Base-by-base conservation (phyloP, 2,797 vertebrate genomes). In the Trichosurus vulpecula region DNA sequence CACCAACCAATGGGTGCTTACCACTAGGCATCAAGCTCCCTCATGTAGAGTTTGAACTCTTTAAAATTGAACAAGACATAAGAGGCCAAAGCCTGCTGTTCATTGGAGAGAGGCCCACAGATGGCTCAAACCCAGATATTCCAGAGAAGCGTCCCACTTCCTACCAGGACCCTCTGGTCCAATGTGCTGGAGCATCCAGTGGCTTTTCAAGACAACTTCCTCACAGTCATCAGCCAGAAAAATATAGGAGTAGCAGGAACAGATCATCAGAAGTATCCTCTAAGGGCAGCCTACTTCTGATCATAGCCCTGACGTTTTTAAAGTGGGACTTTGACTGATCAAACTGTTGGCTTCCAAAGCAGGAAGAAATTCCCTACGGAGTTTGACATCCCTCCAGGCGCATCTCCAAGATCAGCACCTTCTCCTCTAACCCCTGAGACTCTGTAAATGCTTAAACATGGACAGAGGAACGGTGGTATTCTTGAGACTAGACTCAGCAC, bases 1-100 rank as follows among this genome's bases (percentile, higher is more conserved):
- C 99, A 0, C 96, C 98, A 92, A 99, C 99, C 0, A 98, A 99
- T 0, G 99, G 99, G 0, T 99, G 99, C 53, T 94, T 98, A 0
- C 98, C 99, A 0, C 96, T 99, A 98, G 99, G 99, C 54, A 99
- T 99, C 98, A 98, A 97, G 93, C 99, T 99, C 97, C 99, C 99
- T 0, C 99, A 99, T 95, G 99, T 99, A 2, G 99, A 99, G 98
- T 99, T 99, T 0, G 99, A 99, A 97, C 99, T 99, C 25, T 99
- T 99, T 98, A 99, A 99, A 98, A 98, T 96, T 0, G 99, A 99
- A 98, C 98, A 98, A 58, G 99, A 99, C 97, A 93, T 98, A 41
- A 98, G 96, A 6, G 98, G 98, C 93, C 99, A 98, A 47, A 99
- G 98, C 31, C 97, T 99, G 98, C 99, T 99, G 90, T 99, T 99